A percentile compares a stretch with the other conserved stretches of the same genome.
phyloP scores from a whole-genome alignment of 2,888 invertebrate genomes.

The Halictus quadricinctus region DNA sequence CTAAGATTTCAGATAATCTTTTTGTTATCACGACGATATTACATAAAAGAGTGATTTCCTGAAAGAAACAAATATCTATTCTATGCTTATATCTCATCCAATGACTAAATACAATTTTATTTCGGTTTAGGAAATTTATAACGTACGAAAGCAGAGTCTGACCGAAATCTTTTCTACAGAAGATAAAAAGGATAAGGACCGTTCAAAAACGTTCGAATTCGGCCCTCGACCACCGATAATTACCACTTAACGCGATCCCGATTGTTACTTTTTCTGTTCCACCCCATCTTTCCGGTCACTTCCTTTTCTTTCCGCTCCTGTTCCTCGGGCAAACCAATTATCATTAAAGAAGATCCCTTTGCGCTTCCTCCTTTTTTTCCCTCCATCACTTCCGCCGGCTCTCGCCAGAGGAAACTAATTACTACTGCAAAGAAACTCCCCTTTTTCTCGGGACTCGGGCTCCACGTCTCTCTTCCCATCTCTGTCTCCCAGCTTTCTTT shows the following conservation, averaged over 20 bases:
- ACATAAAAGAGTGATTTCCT: not conserved
- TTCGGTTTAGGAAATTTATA: not conserved
- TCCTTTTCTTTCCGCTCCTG: constrained; percentile 22
- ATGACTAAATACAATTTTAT: no score
- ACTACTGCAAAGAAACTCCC: constrained; percentile 51
- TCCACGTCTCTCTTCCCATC: not conserved
- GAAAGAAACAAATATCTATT: no score
- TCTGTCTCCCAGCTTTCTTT: not conserved
- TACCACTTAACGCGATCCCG: constrained; percentile 35
- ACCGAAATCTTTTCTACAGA: not conserved
- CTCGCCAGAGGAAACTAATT: constrained; percentile 45
- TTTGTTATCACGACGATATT: not conserved
- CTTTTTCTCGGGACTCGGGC: not conserved
- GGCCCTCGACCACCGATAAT: not conserved
- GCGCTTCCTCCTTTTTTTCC: constrained; percentile 11
- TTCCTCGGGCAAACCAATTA: constrained; percentile 51
- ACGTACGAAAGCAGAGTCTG: not conserved
- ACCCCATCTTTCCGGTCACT: constrained; percentile 5
- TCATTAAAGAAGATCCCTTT: constrained; percentile 45
- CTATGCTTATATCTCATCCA: no score
- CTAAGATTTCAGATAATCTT: not conserved
- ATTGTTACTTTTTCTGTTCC: constrained; percentile 28
- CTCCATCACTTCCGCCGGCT: not conserved
- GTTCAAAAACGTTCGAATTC: not conserved
- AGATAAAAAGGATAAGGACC: not conserved